Evolutionary conservation across 2,113 vertebrate genomes (phyloP).

Genomic region (Cyprinodon variegatus): DNA sequence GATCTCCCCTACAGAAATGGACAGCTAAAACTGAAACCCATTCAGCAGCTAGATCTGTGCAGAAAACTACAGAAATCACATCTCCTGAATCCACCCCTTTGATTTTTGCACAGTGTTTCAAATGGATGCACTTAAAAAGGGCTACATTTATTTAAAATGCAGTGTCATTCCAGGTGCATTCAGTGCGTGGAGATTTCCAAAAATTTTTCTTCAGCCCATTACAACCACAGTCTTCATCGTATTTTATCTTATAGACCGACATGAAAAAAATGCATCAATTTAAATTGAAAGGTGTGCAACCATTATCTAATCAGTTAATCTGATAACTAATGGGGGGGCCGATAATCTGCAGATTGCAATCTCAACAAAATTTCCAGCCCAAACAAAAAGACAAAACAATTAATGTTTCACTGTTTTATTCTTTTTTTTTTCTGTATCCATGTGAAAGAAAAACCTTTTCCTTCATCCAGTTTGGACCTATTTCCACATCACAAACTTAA

Average conservation of each 20-base stretch:
- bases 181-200: neutral
- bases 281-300: neutral
- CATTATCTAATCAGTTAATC: neutral
- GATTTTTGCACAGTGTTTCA: neutral
- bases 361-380: neutral
- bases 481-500: conserved; percentile 78
- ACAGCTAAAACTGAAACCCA: neutral
- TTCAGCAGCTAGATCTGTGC: neutral
- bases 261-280: neutral
- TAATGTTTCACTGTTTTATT: conserved; percentile 53
- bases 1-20: neutral
- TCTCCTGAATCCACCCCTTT: neutral
- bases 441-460: conserved; percentile 76
- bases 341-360: neutral
- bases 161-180: neutral
- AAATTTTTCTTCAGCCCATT: neutral
- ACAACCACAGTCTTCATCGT: neutral
- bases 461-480: conserved; percentile 68
- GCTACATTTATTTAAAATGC: neutral
- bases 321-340: neutral
- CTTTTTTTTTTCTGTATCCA: conserved; percentile 64
- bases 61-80: neutral
- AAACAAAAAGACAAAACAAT: neutral
- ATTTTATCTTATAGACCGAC: neutral
- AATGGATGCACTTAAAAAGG: no score